A percentile compares a stretch with the other conserved stretches of the same genome.
Conservation (phyloP, 1,140 invertebrate species). For the Colletes gigas region DNA sequence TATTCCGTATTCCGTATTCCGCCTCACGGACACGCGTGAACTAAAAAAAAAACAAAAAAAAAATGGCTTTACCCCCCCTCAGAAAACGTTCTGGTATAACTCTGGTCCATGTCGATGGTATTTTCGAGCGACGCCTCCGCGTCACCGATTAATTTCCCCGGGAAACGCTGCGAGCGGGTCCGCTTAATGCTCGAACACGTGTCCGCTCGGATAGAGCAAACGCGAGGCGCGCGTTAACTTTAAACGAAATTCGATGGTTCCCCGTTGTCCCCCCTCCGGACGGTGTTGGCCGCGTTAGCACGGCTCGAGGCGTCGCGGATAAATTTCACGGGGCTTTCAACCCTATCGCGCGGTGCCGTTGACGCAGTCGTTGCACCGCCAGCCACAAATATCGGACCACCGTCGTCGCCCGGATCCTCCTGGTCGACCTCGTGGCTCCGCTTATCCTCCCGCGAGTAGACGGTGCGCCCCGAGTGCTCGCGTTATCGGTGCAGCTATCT, state of each 20-base stretch:
- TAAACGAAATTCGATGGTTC: conserved; percentile 19
- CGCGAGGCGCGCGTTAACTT: not conserved
- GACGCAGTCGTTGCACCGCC: not conserved
- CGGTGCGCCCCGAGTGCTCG: not conserved
- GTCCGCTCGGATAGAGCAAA: not conserved
- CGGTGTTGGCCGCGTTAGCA: not conserved
- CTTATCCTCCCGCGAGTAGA: conserved; percentile 6
- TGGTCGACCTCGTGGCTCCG: not conserved
- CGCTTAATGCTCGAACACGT: conserved; percentile 20
- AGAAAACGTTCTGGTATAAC: no score
- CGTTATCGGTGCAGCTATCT: conserved; percentile 53
- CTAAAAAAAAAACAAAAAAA: no score
- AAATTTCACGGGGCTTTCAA: conserved; percentile 25
- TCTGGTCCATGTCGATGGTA: not conserved
- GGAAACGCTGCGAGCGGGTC: not conserved
- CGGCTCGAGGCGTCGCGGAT: not conserved
- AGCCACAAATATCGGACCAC: conserved; percentile 5
- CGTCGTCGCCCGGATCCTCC: not conserved
- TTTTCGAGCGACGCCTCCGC: not conserved
- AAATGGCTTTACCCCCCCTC: no score
- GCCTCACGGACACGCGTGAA: no score
- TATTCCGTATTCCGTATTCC: no score
- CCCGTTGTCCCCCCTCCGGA: not conserved
- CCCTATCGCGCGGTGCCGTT: not conserved
- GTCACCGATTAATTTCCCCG: conserved; percentile 9